Evolutionary conservation across 2,888 invertebrate species (phyloP), one percentile per base, ranked within the genome.

Genomic region (Laspeyria flexula): DNA sequence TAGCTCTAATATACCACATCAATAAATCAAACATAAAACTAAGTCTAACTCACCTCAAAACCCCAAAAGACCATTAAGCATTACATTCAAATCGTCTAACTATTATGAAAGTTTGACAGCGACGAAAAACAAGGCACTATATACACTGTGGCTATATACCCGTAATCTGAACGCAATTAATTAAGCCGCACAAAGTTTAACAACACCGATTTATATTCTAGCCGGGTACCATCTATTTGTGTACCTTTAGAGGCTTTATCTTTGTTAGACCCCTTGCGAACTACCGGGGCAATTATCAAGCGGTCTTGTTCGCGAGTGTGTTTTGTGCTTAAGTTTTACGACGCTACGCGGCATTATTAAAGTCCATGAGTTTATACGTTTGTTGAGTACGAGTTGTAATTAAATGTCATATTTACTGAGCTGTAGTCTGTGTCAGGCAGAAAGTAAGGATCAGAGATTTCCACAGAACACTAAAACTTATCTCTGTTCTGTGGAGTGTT

Each of bases 161-260:
- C 64, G 81, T 80, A 85, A 84, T 81, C 80, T 79, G 79, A 84
- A 84, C 77, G 79, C 84, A 86, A 89, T 88, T 89, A 89, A 89
- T 89, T 85, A 84, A 79, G 75, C 76, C 75, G 71, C 75, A 74
- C 77, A 66, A 86, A 84, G 80, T 85, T 83, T 80, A 79, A 81
- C 84, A 78, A 75, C 76, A 69, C 73, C 81, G 78, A 88, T 88
- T 88, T 87, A 83, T 86, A 87, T 88, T 87, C 87, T 66, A 54
- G 69, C 60, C 76, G 71, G 71, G 77, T 74, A 55, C 63, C 67
- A 62, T 67, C 61, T 69, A 73, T 77, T 75, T 76, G 74, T 81
- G 79, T 72, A 72, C 62, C 69, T 63, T 41, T 42, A 31, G 61
- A 49, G 57, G 51, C 61, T 56, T 71, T 70, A 71, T 80, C 74